These are phyloP conservation scores for Seriola dumerili DNA, from an alignment of 2,113 vertebrate genomes.

Conservation along the genomic window DNA sequence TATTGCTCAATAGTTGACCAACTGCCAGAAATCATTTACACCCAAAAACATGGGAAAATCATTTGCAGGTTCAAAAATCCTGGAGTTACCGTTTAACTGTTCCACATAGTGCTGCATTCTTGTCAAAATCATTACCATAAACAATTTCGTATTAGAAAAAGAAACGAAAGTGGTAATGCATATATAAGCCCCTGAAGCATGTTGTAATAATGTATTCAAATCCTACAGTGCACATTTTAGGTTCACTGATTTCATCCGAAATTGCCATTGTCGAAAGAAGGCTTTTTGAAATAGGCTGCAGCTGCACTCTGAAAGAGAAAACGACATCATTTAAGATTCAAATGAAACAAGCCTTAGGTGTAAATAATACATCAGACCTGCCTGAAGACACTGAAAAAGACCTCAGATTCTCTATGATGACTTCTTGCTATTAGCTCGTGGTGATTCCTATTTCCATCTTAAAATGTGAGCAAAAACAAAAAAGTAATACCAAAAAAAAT, in stretches of 20 bases:
- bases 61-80: too few species aligned
- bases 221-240: background rate
- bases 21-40: too few species aligned
- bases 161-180: background rate
- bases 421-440: background rate
- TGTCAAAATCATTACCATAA: background rate
- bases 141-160: background rate
- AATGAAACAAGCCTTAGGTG: background rate
- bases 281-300: background rate
- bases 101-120: background rate
- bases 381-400: background rate
- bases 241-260: background rate
- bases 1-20: too few species aligned
- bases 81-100: too few species aligned
- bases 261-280: background rate
- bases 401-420: background rate
- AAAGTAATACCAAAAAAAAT: background rate
- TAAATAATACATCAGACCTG: background rate
- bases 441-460: background rate
- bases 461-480: background rate
- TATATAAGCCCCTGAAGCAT: background rate
- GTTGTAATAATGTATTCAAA: constrained; percentile 1
- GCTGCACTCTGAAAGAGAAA: constrained; percentile 1
- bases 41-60: too few species aligned
- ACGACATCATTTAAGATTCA: background rate